Evolutionary conservation across 2,113 vertebrate species (phyloP).

Genomic region (Crypturellus undulatus): DNA sequence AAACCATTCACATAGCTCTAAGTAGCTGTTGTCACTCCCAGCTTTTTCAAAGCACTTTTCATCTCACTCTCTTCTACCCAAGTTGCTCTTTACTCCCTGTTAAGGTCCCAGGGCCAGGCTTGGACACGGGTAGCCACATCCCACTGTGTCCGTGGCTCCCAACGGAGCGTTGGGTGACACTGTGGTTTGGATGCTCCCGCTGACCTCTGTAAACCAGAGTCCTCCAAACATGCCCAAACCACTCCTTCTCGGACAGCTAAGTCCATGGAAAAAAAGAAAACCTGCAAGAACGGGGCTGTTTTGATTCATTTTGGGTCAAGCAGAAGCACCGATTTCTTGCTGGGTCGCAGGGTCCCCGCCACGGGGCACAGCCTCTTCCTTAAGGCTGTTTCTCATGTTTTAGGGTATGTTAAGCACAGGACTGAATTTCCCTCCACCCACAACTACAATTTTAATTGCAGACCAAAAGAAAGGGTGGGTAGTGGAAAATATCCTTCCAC

Average conservation of each 20-base stretch:
- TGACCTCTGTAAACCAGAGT: slow-evolving; percentile 38
- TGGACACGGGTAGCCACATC: no score
- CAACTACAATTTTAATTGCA: neutral
- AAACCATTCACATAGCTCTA: neutral
- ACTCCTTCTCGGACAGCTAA: slow-evolving; percentile 26
- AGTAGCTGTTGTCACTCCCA: neutral
- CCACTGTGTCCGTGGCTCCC: neutral
- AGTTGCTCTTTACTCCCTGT: no score
- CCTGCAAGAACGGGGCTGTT: neutral
- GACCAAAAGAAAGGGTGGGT: slow-evolving; percentile 8
- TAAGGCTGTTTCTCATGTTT: neutral
- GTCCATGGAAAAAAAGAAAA: neutral
- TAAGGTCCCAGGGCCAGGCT: neutral
- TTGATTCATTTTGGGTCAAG: neutral
- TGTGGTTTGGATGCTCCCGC: neutral
- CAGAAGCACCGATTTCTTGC: neutral
- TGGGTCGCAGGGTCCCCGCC: neutral
- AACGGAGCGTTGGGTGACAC: neutral
- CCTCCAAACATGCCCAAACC: slow-evolving; percentile 34
- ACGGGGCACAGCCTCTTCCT: neutral
- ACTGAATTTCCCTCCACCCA: neutral
- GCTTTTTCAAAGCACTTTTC: neutral
- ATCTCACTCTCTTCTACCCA: neutral
- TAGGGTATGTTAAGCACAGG: rapidly evolving
- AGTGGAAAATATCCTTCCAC: neutral